A percentile compares a stretch with the other conserved stretches of the same genome.
Evolutionary conservation across 2,113 vertebrate genomes (phyloP).

Genomic region (Ploceus nigricollis): DNA sequence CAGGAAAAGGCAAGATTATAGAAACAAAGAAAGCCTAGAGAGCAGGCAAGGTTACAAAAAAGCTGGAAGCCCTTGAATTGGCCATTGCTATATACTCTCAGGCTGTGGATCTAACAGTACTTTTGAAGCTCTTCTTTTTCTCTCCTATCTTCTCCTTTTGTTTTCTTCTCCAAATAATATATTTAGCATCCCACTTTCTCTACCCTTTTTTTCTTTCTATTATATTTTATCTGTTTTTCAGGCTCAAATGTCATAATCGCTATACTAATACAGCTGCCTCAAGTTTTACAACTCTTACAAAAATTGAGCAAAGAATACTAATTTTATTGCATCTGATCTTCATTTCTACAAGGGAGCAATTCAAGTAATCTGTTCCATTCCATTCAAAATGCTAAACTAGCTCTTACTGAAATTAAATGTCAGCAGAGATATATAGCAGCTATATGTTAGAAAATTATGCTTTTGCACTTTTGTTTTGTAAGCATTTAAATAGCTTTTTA

Average conservation of each 20-base stretch:
- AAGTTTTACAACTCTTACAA: not conserved
- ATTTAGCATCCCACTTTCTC: not conserved
- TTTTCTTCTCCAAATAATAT: not conserved
- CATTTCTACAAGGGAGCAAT: not conserved
- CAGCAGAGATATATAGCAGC: not conserved
- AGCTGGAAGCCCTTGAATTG: not conserved
- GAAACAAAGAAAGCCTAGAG: not conserved
- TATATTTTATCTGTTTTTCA: not conserved
- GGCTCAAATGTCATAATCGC: not conserved
- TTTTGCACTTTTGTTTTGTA: not conserved
- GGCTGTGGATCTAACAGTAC: not conserved
- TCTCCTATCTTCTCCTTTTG: not conserved
- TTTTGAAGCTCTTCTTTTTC: not conserved
- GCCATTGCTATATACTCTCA: not conserved
- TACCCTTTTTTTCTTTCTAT: not conserved
- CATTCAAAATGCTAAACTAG: not conserved
- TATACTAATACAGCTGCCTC: not conserved
- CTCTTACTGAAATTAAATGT: not conserved
- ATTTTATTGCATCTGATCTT: not conserved
- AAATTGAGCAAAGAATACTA: not conserved
- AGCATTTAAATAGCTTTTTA: not conserved
- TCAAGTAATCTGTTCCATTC: not conserved
- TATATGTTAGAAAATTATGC: not conserved
- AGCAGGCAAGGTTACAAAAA: not conserved
- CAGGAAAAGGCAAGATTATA: not conserved